phyloP scores from a whole-genome alignment of 2,797 vertebrate genomes.

The Tinamus major region DNA sequence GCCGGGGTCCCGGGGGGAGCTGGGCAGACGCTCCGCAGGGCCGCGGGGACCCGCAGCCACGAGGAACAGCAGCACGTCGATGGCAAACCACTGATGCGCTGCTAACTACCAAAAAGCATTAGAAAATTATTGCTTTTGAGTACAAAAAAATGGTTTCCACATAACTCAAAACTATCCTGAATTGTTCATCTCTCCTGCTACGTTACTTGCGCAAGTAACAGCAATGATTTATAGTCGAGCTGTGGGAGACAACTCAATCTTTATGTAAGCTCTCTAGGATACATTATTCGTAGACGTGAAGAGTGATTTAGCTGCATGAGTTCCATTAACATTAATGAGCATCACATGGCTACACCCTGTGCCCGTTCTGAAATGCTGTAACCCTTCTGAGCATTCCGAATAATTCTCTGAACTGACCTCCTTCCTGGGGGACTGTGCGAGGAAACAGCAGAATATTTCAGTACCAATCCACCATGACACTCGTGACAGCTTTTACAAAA shows the following conservation, averaged over 20 bases:
- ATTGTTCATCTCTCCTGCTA: background rate
- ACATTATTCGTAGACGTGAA: constrained; percentile 6
- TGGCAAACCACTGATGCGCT: background rate
- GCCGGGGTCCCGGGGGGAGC: background rate
- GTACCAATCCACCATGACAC: background rate
- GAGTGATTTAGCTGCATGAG: constrained; percentile 34
- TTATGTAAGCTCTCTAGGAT: constrained; percentile 27
- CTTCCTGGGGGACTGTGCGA: background rate
- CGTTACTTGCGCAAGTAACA: background rate
- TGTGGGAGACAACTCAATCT: constrained; percentile 26
- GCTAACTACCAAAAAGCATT: background rate
- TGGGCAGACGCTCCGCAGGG: background rate
- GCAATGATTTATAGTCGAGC: constrained; percentile 31
- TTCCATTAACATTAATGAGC: constrained; percentile 55
- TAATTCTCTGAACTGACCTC: constrained; percentile 35
- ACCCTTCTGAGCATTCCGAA: constrained; percentile 34
- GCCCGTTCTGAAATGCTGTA: background rate
- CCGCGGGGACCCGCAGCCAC: background rate
- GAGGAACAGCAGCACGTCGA: background rate
- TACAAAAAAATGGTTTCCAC: background rate
- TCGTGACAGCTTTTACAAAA: background rate
- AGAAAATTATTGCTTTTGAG: background rate
- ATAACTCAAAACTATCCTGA: background rate
- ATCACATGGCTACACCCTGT: constrained; percentile 45
- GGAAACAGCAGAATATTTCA: background rate